These are phyloP conservation scores for Graptemys geographica DNA, from an alignment of 2,797 vertebrate species.

Conservation along the genomic window DNA sequence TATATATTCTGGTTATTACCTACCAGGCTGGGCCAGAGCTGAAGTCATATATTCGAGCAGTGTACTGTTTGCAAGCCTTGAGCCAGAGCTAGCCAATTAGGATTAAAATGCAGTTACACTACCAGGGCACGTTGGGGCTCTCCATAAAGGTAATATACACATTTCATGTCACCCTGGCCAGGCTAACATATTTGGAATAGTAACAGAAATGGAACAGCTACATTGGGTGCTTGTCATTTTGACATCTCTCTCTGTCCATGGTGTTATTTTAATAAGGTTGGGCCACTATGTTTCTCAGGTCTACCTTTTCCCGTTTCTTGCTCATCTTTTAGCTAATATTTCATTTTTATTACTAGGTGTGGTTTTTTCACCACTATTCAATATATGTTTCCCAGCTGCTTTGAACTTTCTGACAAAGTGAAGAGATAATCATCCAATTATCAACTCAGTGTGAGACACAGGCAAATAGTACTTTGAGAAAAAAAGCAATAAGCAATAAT, in stretches of 20 bases:
- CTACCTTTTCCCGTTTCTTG: not conserved
- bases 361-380: not conserved
- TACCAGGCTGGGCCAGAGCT: not conserved
- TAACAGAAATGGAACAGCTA: not conserved
- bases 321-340: not conserved
- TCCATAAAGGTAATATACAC: not conserved
- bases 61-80: not conserved
- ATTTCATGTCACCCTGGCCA: not conserved
- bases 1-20: fast-evolving
- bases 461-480: not conserved
- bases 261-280: not conserved
- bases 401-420: not conserved
- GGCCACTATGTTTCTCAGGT: fast-evolving
- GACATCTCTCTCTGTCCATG: not conserved
- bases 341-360: not conserved
- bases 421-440: not conserved
- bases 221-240: not conserved
- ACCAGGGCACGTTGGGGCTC: not conserved
- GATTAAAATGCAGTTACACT: not conserved
- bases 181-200: not conserved
- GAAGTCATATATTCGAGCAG: not conserved
- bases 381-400: not conserved
- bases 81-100: not conserved
- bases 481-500: not conserved
- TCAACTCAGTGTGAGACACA: not conserved